Conservation (phyloP, 2,797 vertebrate species). For the Myotis myotis region DNA sequence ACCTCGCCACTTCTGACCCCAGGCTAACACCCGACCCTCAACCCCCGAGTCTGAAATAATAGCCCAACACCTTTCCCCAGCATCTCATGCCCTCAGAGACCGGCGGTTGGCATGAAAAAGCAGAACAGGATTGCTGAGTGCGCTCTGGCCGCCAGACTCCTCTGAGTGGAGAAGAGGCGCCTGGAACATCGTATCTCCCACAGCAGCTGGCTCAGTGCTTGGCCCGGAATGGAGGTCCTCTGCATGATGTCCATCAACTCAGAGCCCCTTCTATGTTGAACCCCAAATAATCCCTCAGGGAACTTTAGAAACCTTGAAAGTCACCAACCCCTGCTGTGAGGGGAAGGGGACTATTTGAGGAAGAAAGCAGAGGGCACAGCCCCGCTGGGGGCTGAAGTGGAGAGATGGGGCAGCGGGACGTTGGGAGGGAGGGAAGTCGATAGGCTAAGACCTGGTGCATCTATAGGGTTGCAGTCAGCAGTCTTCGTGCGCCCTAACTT, state of each 20-base stretch:
- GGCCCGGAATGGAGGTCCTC: too few relatives aligned
- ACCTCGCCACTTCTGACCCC: background rate
- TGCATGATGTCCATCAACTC: background rate
- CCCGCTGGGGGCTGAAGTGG: too few relatives aligned
- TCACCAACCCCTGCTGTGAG: background rate
- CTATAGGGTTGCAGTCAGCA: background rate
- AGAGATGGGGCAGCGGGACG: background rate
- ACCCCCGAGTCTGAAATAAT: background rate
- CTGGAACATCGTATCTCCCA: accelerated
- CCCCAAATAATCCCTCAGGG: background rate
- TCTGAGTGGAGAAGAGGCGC: accelerated
- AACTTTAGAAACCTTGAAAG: background rate
- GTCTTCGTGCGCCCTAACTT: accelerated
- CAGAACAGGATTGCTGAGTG: background rate
- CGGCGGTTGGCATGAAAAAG: background rate
- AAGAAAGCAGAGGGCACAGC: background rate
- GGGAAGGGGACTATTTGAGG: background rate
- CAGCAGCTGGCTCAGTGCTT: background rate
- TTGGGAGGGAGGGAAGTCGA: too few relatives aligned
- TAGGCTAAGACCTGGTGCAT: accelerated
- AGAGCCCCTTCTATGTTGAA: background rate
- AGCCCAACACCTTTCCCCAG: background rate
- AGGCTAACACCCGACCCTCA: background rate
- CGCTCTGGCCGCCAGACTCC: too few relatives aligned
- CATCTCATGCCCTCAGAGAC: background rate